phyloP scores from a whole-genome alignment of 2,888 invertebrate species.

The Brassicogethes aeneus region DNA sequence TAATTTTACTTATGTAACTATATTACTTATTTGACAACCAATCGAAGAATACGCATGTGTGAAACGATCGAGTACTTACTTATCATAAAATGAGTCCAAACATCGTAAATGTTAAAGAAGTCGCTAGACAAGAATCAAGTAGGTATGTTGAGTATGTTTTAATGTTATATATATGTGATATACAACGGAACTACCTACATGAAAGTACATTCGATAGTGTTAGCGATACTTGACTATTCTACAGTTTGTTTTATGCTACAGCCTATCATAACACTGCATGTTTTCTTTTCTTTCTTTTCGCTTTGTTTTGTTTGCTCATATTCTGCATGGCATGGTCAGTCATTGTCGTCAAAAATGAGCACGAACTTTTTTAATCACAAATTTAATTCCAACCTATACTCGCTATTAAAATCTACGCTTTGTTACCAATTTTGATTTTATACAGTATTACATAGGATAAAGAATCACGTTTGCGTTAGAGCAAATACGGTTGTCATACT shows the following conservation, averaged over 20 bases:
- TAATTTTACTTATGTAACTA: conserved; percentile 17
- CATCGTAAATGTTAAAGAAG: conserved; percentile 9
- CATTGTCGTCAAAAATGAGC: conserved; percentile 36
- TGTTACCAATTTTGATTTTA: conserved; percentile 31
- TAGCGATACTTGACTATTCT: conserved; percentile 17
- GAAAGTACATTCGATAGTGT: conserved; percentile 24
- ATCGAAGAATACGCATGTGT: conserved; percentile 6
- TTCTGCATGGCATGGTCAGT: conserved; percentile 21
- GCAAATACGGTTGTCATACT: conserved; percentile 3
- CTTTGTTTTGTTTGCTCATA: background rate
- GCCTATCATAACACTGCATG: conserved; percentile 33
- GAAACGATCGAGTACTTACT: conserved; percentile 3
- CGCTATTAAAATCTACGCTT: background rate
- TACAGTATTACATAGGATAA: conserved; percentile 30
- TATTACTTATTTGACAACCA: conserved; percentile 6
- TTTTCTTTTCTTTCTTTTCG: conserved; percentile 1
- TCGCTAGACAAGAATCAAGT: conserved; percentile 16
- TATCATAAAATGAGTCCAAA: conserved; percentile 10
- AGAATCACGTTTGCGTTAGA: conserved; percentile 23
- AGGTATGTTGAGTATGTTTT: conserved; percentile 5
- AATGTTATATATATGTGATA: conserved; percentile 14
- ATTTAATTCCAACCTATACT: background rate
- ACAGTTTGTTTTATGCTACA: conserved; percentile 25
- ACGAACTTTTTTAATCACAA: conserved; percentile 21
- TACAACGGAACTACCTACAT: conserved; percentile 30